These are phyloP conservation scores for Lethrus apterus DNA, from an alignment of 1,140 invertebrate genomes.

Conservation along the genomic window DNA sequence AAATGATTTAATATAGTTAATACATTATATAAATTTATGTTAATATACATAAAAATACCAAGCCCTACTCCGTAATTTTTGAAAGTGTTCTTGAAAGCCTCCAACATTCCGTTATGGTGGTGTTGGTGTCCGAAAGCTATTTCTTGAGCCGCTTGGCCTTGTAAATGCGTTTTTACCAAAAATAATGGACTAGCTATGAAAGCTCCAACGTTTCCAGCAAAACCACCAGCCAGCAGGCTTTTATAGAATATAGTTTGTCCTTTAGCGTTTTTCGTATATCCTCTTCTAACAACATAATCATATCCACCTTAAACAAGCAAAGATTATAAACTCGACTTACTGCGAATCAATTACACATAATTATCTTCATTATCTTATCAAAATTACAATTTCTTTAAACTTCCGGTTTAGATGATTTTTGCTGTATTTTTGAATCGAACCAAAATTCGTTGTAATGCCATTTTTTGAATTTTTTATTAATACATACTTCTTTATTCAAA, in stretches of 20 bases:
- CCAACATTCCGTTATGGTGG: conserved; percentile 56
- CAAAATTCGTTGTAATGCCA: too few species aligned
- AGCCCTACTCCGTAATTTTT: conserved; percentile 57
- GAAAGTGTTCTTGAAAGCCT: conserved; percentile 62
- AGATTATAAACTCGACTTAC: neutral
- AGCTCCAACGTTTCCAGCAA: conserved; percentile 48
- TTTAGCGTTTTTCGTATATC: conserved; percentile 39
- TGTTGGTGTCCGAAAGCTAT: conserved; percentile 89
- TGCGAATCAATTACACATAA: too few species aligned
- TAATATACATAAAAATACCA: too few species aligned
- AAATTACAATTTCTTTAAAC: too few species aligned
- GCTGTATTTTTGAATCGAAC: too few species aligned
- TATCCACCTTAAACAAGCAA: too few species aligned
- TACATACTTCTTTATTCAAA: too few species aligned
- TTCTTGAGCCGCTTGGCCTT: conserved; percentile 62
- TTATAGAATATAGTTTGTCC: conserved; percentile 59
- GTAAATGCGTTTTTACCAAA: conserved; percentile 82
- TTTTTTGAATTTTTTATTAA: too few species aligned
- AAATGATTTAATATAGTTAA: too few species aligned
- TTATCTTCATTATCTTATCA: too few species aligned
- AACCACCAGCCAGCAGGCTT: conserved; percentile 36
- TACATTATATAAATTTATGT: too few species aligned
- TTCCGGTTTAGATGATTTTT: too few species aligned
- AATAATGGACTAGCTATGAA: conserved; percentile 75
- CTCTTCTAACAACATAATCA: conserved; percentile 10